A percentile compares a stretch with the other conserved stretches of the same genome.
These are phyloP conservation scores for Spialia ferax DNA, from an alignment of 2,888 invertebrate species.

Conservation along the genomic window DNA sequence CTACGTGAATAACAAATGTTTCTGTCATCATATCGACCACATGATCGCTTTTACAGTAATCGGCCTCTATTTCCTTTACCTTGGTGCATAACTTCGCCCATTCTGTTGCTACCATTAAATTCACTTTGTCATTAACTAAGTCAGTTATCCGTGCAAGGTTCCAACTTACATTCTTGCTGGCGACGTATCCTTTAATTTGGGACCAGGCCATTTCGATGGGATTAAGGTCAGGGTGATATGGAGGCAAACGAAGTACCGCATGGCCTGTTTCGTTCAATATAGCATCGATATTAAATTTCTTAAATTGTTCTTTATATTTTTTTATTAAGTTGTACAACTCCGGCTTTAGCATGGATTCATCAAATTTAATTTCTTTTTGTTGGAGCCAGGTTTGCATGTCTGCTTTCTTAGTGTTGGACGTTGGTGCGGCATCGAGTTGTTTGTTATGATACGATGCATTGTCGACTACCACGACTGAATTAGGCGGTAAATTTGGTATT, in stretches of 20 bases:
- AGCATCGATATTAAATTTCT: slow-evolving; percentile 43
- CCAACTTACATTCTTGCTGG: slow-evolving; percentile 44
- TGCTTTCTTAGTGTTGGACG: slow-evolving; percentile 44
- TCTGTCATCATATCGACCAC: too few species aligned
- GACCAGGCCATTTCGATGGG: slow-evolving; percentile 48
- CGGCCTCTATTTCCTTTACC: not conserved
- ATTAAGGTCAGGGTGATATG: slow-evolving; percentile 50
- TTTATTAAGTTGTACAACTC: slow-evolving; percentile 47
- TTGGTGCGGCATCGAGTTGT: slow-evolving; percentile 42
- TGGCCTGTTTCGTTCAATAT: slow-evolving; percentile 43
- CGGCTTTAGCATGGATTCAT: slow-evolving; percentile 41
- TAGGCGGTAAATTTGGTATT: not conserved
- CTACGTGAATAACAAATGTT: too few species aligned
- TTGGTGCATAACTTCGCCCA: not conserved
- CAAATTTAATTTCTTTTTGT: slow-evolving; percentile 42
- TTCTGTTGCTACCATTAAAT: slow-evolving; percentile 39
- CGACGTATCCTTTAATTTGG: slow-evolving; percentile 41
- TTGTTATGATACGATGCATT: slow-evolving; percentile 52
- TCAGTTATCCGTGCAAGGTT: slow-evolving; percentile 13
- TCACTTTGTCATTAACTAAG: slow-evolving; percentile 41
- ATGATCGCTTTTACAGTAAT: slow-evolving; percentile 9
- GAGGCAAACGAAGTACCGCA: slow-evolving; percentile 47
- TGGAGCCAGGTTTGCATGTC: slow-evolving; percentile 44
- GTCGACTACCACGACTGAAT: slow-evolving; percentile 45
- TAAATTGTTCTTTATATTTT: slow-evolving; percentile 44